Percentiles rank a stretch among this genome's conserved stretches.
Conservation (phyloP, 2,888 invertebrate species). For the Rosalia funebris region DNA sequence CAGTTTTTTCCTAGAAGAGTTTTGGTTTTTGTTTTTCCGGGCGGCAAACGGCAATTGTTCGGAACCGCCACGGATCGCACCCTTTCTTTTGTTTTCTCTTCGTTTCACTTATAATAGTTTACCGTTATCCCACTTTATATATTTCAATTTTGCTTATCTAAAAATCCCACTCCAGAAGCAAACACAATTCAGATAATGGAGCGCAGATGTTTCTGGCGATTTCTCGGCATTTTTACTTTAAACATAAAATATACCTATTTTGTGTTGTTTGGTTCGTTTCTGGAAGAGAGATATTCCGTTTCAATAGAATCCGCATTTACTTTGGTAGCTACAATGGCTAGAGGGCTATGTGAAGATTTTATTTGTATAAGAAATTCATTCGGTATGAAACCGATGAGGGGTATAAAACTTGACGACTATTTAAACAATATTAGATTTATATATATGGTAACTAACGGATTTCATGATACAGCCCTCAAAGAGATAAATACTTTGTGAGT, state of each 20-base stretch:
- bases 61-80: slow-evolving; percentile 57
- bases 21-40: slow-evolving; percentile 55
- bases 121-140: slow-evolving; percentile 29
- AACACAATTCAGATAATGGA: slow-evolving; percentile 22
- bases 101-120: slow-evolving; percentile 37
- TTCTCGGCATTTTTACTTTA: slow-evolving; percentile 2
- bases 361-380: too few species aligned
- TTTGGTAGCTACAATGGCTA: too few species aligned
- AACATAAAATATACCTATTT: not conserved
- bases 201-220: slow-evolving; percentile 13
- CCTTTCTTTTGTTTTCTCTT: slow-evolving; percentile 45
- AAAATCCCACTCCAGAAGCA: slow-evolving; percentile 12
- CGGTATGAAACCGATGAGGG: too few species aligned
- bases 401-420: too few species aligned
- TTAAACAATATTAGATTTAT: too few species aligned
- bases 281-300: not conserved
- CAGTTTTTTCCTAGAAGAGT: slow-evolving; percentile 35
- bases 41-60: slow-evolving; percentile 57
- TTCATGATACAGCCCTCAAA: too few species aligned
- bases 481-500: too few species aligned
- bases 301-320: too few species aligned
- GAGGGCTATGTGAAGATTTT: too few species aligned
- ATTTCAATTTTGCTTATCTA: slow-evolving; percentile 34
- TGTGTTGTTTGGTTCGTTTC: not conserved
- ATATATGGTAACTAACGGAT: too few species aligned